Conservation (phyloP, 2,113 vertebrate species). For the Oreochromis niloticus region DNA sequence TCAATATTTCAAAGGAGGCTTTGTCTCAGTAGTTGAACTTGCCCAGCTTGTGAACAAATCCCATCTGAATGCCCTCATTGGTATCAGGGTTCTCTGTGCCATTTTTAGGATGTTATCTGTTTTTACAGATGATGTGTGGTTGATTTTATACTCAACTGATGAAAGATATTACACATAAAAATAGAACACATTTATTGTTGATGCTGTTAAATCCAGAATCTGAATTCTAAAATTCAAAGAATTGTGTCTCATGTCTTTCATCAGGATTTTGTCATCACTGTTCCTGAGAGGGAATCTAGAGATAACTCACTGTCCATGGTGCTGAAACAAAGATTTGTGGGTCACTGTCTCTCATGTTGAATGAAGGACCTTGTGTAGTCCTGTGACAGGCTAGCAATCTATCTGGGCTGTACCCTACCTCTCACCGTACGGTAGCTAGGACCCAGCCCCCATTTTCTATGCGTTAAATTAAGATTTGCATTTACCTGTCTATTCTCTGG, state of each 20-base stretch:
- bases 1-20: constrained; percentile 30
- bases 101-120: not conserved
- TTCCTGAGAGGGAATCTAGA: not conserved
- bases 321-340: not conserved
- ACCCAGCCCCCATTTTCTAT: not conserved
- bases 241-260: not conserved
- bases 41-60: constrained; percentile 7
- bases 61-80: not conserved
- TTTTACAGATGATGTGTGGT: not conserved
- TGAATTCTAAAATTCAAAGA: not conserved
- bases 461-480: not conserved
- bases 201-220: not conserved
- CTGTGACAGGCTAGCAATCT: not conserved
- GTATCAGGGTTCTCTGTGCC: not conserved
- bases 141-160: not conserved
- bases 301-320: not conserved
- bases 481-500: not conserved
- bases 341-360: not conserved
- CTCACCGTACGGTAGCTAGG: not conserved
- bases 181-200: not conserved
- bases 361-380: not conserved
- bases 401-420: not conserved
- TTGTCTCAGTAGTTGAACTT: constrained; percentile 24
- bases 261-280: not conserved
- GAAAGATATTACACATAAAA: not conserved